phyloP scores from a whole-genome alignment of 2,113 vertebrate species.

The Serilophus lunatus region DNA sequence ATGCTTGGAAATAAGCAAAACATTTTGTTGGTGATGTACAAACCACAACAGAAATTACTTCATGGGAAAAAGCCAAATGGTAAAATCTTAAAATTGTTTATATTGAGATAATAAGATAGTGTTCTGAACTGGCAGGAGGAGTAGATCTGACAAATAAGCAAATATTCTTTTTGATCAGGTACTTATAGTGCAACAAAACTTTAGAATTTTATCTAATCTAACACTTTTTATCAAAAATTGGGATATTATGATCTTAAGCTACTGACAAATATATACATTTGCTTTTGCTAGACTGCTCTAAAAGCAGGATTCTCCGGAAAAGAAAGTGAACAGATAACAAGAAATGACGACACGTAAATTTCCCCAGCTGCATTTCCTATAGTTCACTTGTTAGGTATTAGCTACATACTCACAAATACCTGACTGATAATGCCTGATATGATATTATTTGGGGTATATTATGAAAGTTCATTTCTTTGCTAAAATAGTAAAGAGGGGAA shows the following conservation, averaged over 20 bases:
- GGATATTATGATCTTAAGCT: neutral
- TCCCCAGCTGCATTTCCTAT: neutral
- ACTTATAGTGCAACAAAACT: neutral
- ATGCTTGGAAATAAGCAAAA: neutral
- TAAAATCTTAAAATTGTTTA: neutral
- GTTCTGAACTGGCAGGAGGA: neutral
- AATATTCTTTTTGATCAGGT: neutral
- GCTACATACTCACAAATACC: neutral
- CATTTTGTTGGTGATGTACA: neutral
- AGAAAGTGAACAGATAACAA: neutral
- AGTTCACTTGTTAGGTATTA: neutral
- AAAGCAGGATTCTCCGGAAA: neutral
- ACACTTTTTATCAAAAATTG: neutral
- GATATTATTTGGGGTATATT: neutral
- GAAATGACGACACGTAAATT: neutral
- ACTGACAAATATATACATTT: neutral
- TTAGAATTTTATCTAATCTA: neutral
- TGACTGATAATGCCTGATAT: neutral
- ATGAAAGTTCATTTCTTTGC: neutral
- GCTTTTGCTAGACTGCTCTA: neutral
- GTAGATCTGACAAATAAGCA: neutral
- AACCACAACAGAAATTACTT: neutral
- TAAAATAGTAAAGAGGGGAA: neutral
- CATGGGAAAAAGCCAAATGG: neutral
- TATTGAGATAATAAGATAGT: neutral